Evolutionary conservation across 1,140 invertebrate genomes (phyloP), one percentile per base, ranked within the genome.

Genomic region (Temnothorax nylanderi): DNA sequence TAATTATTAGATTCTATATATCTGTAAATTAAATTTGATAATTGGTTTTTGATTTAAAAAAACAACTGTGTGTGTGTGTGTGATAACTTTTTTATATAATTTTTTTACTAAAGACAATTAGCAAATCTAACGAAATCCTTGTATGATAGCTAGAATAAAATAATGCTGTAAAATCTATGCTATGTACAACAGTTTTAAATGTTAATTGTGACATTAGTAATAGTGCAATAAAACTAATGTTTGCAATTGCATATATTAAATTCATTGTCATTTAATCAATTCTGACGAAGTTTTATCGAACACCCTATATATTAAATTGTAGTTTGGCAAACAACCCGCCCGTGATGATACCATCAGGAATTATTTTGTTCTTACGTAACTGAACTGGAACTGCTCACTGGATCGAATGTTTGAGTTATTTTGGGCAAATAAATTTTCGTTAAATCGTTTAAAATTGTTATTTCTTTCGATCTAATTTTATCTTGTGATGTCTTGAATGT

Each of bases 281-380:
- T 84, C 3, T 6, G 13, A 84, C 44, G 18, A 47, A 81, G n/a
- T 60, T 60, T 60, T n/a, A 4, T 84, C 13, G 10, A 37, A 75
- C 3, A 37, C 6, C 1, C 11, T 84, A 32, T 74, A 60, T 47
- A 60, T 84, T 75, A 60, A 84, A 75, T 74, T 32, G 18, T 44
- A 47, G 69, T 21, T 74, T 84, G 54, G 41, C 41, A 72, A 81
- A 81, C 21, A 34, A 37, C 13, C 32, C 41, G 67, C 37, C 56
- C 26, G 26, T 26, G 26, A 41, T 62, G 21, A 32, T 60, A 76
- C 41, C 21, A 58, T 16, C 26, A 60, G 26, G 3, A 26, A 60
- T 84, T n/a, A 84, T 84, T 84, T 84, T 44, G 44, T 84, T 75
- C 54, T 84, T 84, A 84, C 44, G 11, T 84, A 84, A 84, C 54